phyloP scores from a whole-genome alignment of 2,888 invertebrate genomes.

The Drosophila histrio region DNA sequence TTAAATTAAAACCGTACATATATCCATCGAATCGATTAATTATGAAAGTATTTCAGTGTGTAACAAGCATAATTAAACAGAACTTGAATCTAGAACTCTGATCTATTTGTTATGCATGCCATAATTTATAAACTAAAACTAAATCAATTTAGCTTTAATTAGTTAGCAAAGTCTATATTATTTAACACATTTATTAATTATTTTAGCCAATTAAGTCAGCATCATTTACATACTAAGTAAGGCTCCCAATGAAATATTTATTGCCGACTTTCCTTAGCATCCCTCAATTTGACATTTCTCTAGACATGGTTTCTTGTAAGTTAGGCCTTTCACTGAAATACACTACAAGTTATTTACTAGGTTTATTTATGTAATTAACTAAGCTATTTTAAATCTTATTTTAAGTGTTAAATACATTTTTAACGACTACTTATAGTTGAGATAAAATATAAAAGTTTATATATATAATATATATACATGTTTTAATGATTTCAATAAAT shows the following conservation, averaged over 20 bases:
- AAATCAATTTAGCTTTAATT: neutral
- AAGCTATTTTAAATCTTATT: too few relatives aligned
- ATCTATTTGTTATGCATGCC: neutral
- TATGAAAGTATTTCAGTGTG: neutral
- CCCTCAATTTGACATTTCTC: neutral
- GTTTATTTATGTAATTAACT: too few relatives aligned
- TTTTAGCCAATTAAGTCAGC: constrained; percentile 1
- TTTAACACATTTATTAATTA: neutral
- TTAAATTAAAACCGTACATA: neutral
- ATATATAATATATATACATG: too few relatives aligned
- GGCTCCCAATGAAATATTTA: neutral
- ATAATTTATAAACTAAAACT: neutral
- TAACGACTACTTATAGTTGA: too few relatives aligned
- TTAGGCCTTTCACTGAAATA: neutral
- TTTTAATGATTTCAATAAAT: too few relatives aligned
- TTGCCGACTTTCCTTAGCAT: neutral
- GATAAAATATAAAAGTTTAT: too few relatives aligned
- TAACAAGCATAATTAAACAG: neutral
- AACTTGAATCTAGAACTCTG: neutral
- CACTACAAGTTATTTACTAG: neutral
- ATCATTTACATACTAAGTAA: neutral
- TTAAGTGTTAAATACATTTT: too few relatives aligned
- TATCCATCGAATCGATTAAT: neutral
- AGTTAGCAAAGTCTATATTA: neutral
- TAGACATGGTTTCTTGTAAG: neutral